Conservation (phyloP, 2,113 vertebrate species). For the Cephalopterus ornatus region DNA sequence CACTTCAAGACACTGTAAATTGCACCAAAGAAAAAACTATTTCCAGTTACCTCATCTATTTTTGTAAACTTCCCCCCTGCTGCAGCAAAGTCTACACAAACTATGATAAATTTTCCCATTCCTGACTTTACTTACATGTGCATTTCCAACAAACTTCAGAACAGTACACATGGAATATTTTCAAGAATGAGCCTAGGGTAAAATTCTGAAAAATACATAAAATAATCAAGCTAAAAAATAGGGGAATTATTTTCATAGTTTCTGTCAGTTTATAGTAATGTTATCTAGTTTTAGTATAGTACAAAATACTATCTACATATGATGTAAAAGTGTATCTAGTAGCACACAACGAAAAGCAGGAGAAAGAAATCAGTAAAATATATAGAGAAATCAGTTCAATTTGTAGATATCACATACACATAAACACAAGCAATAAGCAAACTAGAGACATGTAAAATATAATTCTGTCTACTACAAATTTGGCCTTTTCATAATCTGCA, state of each 20-base stretch:
- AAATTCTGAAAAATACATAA: neutral
- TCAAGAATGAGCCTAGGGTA: neutral
- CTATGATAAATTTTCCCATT: neutral
- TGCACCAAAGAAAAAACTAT: neutral
- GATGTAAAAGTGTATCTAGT: neutral
- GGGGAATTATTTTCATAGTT: neutral
- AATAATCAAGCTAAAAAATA: neutral
- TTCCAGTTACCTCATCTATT: neutral
- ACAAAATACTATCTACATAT: neutral
- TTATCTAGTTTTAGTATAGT: neutral
- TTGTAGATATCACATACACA: neutral
- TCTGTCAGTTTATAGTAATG: neutral
- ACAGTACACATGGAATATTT: neutral
- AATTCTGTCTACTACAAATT: constrained; percentile 33
- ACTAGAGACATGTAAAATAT: neutral
- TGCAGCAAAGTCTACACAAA: neutral
- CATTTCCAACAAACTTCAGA: neutral
- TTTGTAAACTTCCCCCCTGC: neutral
- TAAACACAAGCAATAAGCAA: constrained; percentile 20
- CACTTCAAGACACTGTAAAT: neutral
- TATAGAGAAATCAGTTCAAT: neutral
- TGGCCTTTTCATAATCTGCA: constrained; percentile 36
- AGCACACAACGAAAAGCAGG: neutral
- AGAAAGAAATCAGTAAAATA: neutral
- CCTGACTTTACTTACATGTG: neutral